Evolutionary conservation across 2,113 vertebrate species (phyloP), one percentile per base, ranked within the genome.

Genomic region (Acanthisitta chloris): DNA sequence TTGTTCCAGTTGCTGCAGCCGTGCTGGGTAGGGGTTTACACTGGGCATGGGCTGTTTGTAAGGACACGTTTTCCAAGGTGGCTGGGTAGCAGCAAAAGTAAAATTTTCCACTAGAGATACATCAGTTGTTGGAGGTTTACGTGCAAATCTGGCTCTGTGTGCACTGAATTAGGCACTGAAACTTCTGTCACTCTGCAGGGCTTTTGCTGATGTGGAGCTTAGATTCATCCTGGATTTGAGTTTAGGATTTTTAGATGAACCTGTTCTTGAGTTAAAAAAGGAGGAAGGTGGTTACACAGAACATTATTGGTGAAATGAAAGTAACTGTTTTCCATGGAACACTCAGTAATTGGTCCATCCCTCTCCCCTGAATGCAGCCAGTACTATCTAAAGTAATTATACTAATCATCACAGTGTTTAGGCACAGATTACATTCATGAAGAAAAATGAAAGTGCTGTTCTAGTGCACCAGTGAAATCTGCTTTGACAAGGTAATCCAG

Each of bases 401-500:
- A 73, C 42, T 73, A 80, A 90, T 91, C 74, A 90, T 45, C 48
- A 42, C n/a, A 58, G 26, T 79, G 40, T 84, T 87, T 88, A 58
- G 40, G 49, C 38, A 71, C 40, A 66, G 64, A 84, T 86, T 82
- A 65, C 33, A 46, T 80, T 65, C 33, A 65, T 66, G 51, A 74
- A 88, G 59, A 77, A 93, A 95, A 89, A 62, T 36, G 34, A 82
- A 85, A 95, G 49, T 64, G 34, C 34, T 91, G 20, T 90, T 92
- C 51, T 88, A 65, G 51, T 73, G 52, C 5, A 6, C 38, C 28
- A 90, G 19, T 78, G 51, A 88, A 90, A 91, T 94, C 58, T 94
- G 73, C 78, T 95, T 96, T 93, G 87, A 94, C 86, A 84, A 86
- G 52, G 92, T 90, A 91, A 92, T 71, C 54, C 40, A 86, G 38